Base-by-base conservation (phyloP, 2,797 vertebrate species). In the Rachycentron canadum region DNA sequence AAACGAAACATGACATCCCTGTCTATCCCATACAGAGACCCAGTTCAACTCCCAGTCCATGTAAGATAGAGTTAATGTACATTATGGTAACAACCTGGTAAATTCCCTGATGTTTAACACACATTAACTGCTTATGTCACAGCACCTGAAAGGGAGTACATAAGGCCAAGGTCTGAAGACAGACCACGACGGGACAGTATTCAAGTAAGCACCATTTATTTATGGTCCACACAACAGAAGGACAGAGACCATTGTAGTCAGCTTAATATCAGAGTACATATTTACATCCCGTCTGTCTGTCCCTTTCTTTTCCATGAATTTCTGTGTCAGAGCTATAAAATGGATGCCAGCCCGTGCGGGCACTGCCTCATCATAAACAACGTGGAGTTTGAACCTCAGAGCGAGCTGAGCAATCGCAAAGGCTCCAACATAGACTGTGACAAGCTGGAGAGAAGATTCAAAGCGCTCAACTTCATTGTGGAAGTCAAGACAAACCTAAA, bases 281-380 rank as follows among this genome's bases (percentile, higher is more conserved):
- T 64, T 71, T 2, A 60, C 2, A 7, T 10, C 14, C 17, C 5
- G 4, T 60, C 28, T 68, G 60, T 26, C 4, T 52, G n/a, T 55
- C 52, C 16, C 16, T 40, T 69, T 4, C 10, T 21, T 38, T 66
- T 26, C 3, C 76, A 0, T 55, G 5, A 0, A 2, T 50, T 32
- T 59, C 36, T 36, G 36, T 32, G 19, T 26, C 88, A 99, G 97
- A 88, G 67, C 2, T 99, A 99, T 3, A 86, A 94, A 85, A 95
- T 99, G 95, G 94, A 95, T 1, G 88, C 93, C 0, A 93, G 90
- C 45, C 98, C 97, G 0, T 96, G 96, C 0, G 98, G 98, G 34
- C 70, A 86, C 79, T 99, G 98, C 85, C 94, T 99, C 73, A 97
- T 99, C 81, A 94, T 99, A 93, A 99, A 99, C 93, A 99, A 99